These are phyloP conservation scores for Andrena bucephala DNA, from an alignment of 2,888 invertebrate species.

Conservation along the genomic window DNA sequence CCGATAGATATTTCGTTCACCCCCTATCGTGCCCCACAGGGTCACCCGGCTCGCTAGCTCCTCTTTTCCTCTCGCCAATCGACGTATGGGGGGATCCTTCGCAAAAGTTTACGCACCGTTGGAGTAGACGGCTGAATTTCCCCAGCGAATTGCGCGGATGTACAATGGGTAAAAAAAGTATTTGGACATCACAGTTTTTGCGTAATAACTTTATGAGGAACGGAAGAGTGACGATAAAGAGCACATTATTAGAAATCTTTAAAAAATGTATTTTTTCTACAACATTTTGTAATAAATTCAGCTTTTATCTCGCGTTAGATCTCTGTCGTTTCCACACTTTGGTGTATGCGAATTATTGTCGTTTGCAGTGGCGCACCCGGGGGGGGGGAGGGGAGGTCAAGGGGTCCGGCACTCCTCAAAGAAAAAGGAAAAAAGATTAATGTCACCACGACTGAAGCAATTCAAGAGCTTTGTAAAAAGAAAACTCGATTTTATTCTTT, in stretches of 20 bases:
- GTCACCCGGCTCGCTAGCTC: conserved; percentile 42
- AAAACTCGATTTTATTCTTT: too few relatives aligned
- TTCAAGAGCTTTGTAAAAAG: too few relatives aligned
- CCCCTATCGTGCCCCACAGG: conserved; percentile 54
- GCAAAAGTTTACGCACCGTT: conserved; percentile 76
- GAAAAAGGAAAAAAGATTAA: too few relatives aligned
- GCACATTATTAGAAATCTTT: not conserved
- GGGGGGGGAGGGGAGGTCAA: too few relatives aligned
- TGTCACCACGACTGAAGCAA: too few relatives aligned
- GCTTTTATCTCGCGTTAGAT: too few relatives aligned
- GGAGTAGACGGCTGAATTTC: conserved; percentile 77
- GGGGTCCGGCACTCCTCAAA: too few relatives aligned
- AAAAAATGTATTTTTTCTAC: not conserved
- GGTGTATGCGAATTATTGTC: too few relatives aligned
- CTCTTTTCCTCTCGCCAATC: conserved; percentile 59
- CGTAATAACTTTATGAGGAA: not conserved
- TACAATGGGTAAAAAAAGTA: conserved; percentile 7
- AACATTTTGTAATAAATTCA: too few relatives aligned
- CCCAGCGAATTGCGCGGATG: conserved; percentile 72
- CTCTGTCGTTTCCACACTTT: too few relatives aligned
- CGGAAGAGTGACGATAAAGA: not conserved
- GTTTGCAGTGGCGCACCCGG: too few relatives aligned
- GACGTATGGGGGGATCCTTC: conserved; percentile 67
- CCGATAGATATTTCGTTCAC: conserved; percentile 62
- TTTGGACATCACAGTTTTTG: not conserved